A percentile compares a stretch with the other conserved stretches of the same genome.
Conservation (phyloP, 2,888 invertebrate species). For the Pterostichus madidus region DNA sequence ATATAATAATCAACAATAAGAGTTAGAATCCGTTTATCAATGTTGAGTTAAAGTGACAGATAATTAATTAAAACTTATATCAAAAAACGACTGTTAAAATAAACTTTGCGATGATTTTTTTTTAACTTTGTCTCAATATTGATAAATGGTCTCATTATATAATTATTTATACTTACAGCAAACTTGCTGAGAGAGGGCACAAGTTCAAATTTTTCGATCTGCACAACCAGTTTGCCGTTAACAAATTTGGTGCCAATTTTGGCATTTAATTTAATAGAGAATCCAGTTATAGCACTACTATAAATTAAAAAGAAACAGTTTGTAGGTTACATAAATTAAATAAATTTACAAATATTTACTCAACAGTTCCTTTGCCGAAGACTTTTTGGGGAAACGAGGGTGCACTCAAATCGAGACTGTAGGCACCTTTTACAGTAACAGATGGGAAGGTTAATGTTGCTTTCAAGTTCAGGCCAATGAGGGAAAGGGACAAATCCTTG, state of each 20-base stretch:
- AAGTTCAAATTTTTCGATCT: background rate
- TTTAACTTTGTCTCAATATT: too few relatives aligned
- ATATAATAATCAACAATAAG: background rate
- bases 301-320: background rate
- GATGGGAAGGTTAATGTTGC: background rate
- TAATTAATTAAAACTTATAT: too few relatives aligned
- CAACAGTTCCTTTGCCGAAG: background rate
- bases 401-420: background rate
- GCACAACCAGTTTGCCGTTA: conserved; percentile 10
- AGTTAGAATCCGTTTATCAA: too few relatives aligned
- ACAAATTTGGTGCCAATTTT: conserved; percentile 4
- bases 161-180: background rate
- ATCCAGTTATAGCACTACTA: background rate
- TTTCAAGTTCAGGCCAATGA: conserved; percentile 2
- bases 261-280: background rate
- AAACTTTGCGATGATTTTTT: too few relatives aligned
- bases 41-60: too few relatives aligned
- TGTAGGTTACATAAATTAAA: background rate
- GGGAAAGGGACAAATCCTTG: background rate
- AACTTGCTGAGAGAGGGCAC: background rate
- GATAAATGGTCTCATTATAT: too few relatives aligned
- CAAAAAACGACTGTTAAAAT: too few relatives aligned
- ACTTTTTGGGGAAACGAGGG: background rate
- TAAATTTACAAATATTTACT: background rate
- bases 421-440: background rate